Percentiles rank a stretch among this genome's conserved stretches.
Evolutionary conservation across 1,140 invertebrate species (phyloP).

Genomic region (Ceratosolen solmsi): DNA sequence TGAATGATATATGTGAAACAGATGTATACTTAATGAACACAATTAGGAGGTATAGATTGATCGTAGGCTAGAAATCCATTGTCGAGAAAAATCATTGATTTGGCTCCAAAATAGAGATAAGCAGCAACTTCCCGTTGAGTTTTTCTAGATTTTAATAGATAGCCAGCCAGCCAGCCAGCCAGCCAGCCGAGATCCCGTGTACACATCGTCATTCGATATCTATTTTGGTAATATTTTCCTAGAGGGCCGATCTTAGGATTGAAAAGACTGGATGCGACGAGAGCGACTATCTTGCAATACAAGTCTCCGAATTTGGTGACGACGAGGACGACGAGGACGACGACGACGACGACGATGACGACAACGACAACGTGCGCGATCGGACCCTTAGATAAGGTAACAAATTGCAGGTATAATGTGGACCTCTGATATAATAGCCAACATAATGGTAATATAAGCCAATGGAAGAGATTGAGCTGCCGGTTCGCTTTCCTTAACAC

Average conservation of each 20-base stretch:
- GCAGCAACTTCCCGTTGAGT: too few species aligned
- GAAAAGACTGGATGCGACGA: background rate
- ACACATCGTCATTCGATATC: conserved; percentile 39
- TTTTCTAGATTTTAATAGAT: too few species aligned
- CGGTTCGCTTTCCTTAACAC: conserved; percentile 50
- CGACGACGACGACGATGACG: background rate
- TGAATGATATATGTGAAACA: too few species aligned
- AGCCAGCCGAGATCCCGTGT: too few species aligned
- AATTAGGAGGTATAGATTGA: too few species aligned
- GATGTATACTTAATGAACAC: too few species aligned
- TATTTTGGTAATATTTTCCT: conserved; percentile 54
- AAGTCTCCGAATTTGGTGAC: conserved; percentile 33
- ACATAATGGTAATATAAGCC: conserved; percentile 69
- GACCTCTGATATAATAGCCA: conserved; percentile 58
- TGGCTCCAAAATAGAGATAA: too few species aligned
- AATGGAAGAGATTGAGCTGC: conserved; percentile 48
- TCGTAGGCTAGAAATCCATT: too few species aligned
- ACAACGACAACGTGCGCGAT: conserved; percentile 52
- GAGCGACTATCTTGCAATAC: background rate
- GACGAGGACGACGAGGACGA: too few species aligned
- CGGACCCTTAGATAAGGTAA: conserved; percentile 65
- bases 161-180: too few species aligned
- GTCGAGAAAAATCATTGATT: too few species aligned
- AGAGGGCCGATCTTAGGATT: background rate
- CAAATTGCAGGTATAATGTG: conserved; percentile 72